These are phyloP conservation scores for Hirundo rustica DNA, from an alignment of 2,797 vertebrate genomes.

Conservation along the genomic window DNA sequence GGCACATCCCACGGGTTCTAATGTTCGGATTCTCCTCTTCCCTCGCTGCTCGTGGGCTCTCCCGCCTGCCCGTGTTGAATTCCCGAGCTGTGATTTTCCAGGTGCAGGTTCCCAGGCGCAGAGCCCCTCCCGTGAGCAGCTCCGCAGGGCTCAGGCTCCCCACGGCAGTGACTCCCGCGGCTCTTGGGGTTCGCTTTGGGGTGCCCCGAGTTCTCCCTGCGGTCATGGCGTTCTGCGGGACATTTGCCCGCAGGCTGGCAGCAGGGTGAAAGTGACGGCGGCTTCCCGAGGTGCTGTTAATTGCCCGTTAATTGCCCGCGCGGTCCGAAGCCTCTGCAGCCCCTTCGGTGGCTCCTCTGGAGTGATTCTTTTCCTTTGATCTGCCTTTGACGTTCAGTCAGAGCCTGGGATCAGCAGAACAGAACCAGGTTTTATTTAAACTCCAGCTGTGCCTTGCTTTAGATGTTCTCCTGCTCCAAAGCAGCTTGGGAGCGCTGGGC, in stretches of 20 bases:
- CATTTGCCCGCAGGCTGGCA: neutral
- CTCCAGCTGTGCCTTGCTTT: neutral
- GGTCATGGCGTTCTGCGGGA: neutral
- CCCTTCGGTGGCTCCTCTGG: neutral
- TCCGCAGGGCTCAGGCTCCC: no score
- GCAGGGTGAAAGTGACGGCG: neutral
- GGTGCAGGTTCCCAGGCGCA: no score
- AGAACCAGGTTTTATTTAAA: neutral
- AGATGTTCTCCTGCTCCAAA: neutral
- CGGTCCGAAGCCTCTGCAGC: neutral
- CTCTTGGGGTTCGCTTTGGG: neutral
- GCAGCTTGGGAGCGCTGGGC: no score
- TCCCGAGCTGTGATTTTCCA: no score
- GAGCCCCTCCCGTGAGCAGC: no score
- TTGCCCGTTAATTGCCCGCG: accelerated
- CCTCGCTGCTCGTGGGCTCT: neutral
- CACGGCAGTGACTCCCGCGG: no score
- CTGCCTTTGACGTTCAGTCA: neutral
- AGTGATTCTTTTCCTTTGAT: neutral
- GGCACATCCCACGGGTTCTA: neutral
- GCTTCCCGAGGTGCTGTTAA: neutral
- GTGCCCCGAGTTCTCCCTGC: neutral
- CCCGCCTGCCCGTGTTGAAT: neutral
- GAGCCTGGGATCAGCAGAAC: neutral
- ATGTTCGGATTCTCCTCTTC: neutral